Percentiles rank a stretch among this genome's conserved stretches.
These are phyloP conservation scores for Caenorhabditis tropicalis DNA, from an alignment of 1,140 invertebrate species.

Conservation along the genomic window DNA sequence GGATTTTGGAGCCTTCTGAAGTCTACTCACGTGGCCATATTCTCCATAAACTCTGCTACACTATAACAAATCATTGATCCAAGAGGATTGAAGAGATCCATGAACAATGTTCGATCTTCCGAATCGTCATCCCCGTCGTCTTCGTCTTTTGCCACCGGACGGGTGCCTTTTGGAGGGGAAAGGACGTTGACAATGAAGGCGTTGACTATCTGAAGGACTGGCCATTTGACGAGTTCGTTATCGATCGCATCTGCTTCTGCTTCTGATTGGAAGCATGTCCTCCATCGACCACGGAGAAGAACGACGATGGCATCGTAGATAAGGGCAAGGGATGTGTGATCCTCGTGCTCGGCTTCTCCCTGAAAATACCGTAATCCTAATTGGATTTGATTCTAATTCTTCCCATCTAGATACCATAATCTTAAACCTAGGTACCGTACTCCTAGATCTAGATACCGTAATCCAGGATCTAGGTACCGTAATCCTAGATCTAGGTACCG, in stretches of 20 bases:
- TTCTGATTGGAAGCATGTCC: background rate
- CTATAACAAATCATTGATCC: conserved; percentile 43
- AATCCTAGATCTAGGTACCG: no score
- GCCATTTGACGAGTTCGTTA: conserved; percentile 9
- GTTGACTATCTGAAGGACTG: conserved; percentile 3
- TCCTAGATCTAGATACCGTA: no score
- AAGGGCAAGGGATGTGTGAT: conserved; percentile 36
- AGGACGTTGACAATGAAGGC: conserved; percentile 22
- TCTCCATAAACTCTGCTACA: conserved; percentile 23
- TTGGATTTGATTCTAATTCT: background rate
- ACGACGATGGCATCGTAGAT: conserved; percentile 32
- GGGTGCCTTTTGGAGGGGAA: conserved; percentile 33
- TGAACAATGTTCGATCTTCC: background rate
- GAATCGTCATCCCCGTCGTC: conserved; percentile 46
- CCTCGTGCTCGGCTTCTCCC: conserved; percentile 27
- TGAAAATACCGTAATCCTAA: background rate
- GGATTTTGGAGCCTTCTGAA: background rate
- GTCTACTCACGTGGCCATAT: conserved; percentile 1
- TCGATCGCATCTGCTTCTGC: conserved; percentile 37
- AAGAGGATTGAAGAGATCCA: conserved; percentile 31
- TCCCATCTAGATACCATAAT: background rate
- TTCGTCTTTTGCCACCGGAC: conserved; percentile 48
- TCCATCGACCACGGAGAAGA: conserved; percentile 49
- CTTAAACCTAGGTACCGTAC: no score
- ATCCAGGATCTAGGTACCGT: no score